phyloP scores from a whole-genome alignment of 2,888 invertebrate genomes.

The Theretra japonica region DNA sequence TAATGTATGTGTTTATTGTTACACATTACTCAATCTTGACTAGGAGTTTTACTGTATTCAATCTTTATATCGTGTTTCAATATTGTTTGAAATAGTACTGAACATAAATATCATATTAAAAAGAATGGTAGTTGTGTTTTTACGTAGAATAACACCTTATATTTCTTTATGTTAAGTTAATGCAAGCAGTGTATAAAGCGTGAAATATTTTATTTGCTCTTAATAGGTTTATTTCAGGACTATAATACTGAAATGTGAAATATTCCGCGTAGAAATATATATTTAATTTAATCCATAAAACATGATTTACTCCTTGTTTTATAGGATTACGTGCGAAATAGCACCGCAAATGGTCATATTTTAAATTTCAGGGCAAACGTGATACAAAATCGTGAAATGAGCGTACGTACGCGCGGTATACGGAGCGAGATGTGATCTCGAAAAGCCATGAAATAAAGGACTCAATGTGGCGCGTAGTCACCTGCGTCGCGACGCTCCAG shows the following conservation, averaged over 20 bases:
- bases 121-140: too few relatives aligned
- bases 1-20: not conserved
- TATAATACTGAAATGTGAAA: constrained; percentile 49
- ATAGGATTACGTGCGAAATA: not conserved
- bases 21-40: not conserved
- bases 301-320: not conserved
- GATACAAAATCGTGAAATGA: constrained; percentile 67
- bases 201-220: not conserved
- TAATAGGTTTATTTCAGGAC: constrained; percentile 46
- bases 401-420: constrained; percentile 52
- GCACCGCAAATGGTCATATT: not conserved
- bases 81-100: not conserved
- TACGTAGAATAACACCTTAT: too few relatives aligned
- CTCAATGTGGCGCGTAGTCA: constrained; percentile 58
- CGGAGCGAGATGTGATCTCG: constrained; percentile 56
- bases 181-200: not conserved
- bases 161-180: too few relatives aligned
- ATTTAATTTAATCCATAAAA: constrained; percentile 47
- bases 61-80: not conserved
- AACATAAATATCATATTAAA: too few relatives aligned
- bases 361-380: constrained; percentile 1
- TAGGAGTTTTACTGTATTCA: not conserved
- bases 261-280: constrained; percentile 46
- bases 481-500: constrained; percentile 49
- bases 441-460: constrained; percentile 66